phyloP scores from a whole-genome alignment of 2,113 vertebrate species.

The Callionymus lyra region DNA sequence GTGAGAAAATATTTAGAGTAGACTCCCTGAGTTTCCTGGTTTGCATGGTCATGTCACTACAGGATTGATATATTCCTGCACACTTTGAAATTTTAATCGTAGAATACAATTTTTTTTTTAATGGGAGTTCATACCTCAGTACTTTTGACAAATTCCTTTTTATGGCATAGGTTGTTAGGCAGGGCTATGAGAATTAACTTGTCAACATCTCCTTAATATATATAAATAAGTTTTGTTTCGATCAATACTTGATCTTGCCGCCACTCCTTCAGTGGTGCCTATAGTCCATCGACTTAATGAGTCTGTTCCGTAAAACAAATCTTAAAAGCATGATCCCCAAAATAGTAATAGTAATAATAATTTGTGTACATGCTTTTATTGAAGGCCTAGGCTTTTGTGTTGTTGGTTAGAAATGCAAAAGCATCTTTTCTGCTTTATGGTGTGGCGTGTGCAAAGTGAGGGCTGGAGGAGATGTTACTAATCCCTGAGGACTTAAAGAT shows the following conservation, averaged over 20 bases:
- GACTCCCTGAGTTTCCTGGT: constrained; percentile 14
- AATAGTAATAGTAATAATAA: too few relatives aligned
- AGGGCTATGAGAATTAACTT: too few relatives aligned
- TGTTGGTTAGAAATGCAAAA: constrained; percentile 16
- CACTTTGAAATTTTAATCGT: constrained; percentile 33
- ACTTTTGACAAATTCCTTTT: background rate
- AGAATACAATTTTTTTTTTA: constrained; percentile 25
- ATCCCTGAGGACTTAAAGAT: constrained; percentile 45
- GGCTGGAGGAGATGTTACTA: constrained; percentile 34
- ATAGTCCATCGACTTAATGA: too few relatives aligned
- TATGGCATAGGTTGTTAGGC: too few relatives aligned
- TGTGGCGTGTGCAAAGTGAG: constrained; percentile 2
- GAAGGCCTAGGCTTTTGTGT: background rate
- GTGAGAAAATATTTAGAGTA: constrained; percentile 12
- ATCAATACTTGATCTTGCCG: too few relatives aligned
- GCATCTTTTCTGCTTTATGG: constrained; percentile 19
- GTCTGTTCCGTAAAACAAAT: too few relatives aligned
- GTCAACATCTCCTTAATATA: too few relatives aligned
- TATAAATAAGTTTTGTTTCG: too few relatives aligned
- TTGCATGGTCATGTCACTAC: constrained; percentile 48
- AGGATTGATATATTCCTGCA: constrained; percentile 20
- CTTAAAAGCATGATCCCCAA: too few relatives aligned
- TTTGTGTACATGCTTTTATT: too few relatives aligned
- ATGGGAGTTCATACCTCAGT: background rate
- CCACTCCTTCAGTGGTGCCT: too few relatives aligned